Base-by-base conservation (phyloP, 1,140 invertebrate species). In the Drosophila mayri region DNA sequence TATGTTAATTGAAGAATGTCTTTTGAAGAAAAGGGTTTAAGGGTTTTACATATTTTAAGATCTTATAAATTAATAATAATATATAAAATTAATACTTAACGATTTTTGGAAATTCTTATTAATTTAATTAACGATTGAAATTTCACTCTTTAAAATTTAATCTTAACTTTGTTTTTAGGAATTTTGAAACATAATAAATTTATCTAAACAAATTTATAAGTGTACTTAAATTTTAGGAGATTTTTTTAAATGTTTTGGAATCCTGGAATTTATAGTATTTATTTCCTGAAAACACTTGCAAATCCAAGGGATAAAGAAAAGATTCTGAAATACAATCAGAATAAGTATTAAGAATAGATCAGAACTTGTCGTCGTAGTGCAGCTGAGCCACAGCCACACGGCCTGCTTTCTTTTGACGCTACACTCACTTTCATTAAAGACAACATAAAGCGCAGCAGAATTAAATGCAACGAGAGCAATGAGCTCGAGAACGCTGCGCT, bases 391-490 rank as follows among this genome's bases (percentile, higher is more conserved):
- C 62, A 32, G 54, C 62, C 66, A 72, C 62, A 35, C 66, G 66
- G 66, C 66, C 66, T 72, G 66, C 68, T 72, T 80, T 84, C 83
- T 84, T 83, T 79, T 80, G 67, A 75, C 65, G 81, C 81, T 85
- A 81, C 66, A 85, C 81, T 85, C 81, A 85, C 81, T 85, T 85
- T 85, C 81, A 85, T 85, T 85, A 85, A 54, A 85, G 75, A 81
- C 81, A 81, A 81, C 68, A 72, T 59, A 59, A 50, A 77, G 64
- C 64, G 58, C 61, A 60, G 71, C 76, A 85, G 71, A 84, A 79
- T 85, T 59, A 49, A 80, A 83, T 83, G 80, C 80, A 83, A 78
- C 81, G 62, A 73, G 79, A 64, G 74, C 80, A 83, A 85, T 79
- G 81, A 61, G 58, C 38, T 41, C 76, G 70, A 79, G 75, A 70